phyloP scores from a whole-genome alignment of 2,113 vertebrate species.

The Brachypodius melanocephalos region DNA sequence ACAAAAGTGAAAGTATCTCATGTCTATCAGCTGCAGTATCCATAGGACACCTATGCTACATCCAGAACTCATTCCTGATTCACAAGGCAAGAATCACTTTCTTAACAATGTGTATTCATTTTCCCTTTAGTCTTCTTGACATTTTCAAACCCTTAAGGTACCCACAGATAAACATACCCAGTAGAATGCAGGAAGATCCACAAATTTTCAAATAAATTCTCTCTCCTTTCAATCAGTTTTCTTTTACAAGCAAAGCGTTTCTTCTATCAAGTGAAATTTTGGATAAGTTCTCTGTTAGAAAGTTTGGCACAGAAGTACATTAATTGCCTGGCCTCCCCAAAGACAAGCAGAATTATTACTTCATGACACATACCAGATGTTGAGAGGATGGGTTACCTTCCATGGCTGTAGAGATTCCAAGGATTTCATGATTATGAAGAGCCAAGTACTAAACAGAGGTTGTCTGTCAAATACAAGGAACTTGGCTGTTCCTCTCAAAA shows the following conservation, averaged over 20 bases:
- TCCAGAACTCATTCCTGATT: neutral
- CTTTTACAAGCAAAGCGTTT: neutral
- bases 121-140: neutral
- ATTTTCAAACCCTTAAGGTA: neutral
- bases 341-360: neutral
- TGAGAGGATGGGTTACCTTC: neutral
- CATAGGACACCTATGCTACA: neutral
- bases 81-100: neutral
- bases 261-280: neutral
- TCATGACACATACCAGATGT: neutral
- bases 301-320: neutral
- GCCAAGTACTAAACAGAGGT: neutral
- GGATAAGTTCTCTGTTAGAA: neutral
- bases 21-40: neutral
- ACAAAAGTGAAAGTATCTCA: neutral
- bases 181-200: neutral
- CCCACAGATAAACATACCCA: neutral
- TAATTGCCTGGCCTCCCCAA: neutral
- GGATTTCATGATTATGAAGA: neutral
- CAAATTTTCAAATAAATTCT: neutral
- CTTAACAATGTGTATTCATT: neutral
- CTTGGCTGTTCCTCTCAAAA: neutral
- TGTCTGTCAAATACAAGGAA: neutral
- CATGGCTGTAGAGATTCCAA: neutral
- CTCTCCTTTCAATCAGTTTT: neutral